phyloP scores from a whole-genome alignment of 2,113 vertebrate species.

The Aptenodytes forsteri region DNA sequence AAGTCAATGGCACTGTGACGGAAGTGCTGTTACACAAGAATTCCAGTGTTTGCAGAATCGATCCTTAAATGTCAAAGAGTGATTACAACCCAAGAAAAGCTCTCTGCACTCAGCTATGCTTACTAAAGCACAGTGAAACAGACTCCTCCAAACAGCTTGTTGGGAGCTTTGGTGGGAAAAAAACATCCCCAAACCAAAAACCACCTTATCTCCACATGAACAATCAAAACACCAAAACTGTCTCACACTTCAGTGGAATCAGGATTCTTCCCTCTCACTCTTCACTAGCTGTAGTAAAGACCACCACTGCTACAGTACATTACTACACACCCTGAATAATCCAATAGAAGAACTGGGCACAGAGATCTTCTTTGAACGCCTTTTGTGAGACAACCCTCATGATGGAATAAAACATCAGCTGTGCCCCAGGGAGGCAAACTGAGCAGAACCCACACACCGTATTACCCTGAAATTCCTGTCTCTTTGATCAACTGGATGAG shows the following conservation, averaged over 20 bases:
- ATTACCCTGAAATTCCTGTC: background rate
- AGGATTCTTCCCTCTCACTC: background rate
- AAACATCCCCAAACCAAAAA: background rate
- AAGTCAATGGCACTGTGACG: background rate
- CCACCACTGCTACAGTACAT: background rate
- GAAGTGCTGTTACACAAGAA: background rate
- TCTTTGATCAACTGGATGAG: background rate
- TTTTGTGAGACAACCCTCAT: background rate
- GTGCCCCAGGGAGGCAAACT: background rate
- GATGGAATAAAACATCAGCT: background rate
- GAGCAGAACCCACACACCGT: accelerated
- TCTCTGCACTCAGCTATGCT: background rate
- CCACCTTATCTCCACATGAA: background rate
- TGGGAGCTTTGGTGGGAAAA: background rate
- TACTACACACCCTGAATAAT: background rate
- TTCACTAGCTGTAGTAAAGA: background rate
- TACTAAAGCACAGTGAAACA: background rate
- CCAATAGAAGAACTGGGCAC: background rate
- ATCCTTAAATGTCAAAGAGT: background rate
- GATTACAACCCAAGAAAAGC: background rate
- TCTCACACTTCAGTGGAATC: background rate
- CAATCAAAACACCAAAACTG: background rate
- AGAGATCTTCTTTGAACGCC: background rate
- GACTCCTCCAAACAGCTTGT: background rate
- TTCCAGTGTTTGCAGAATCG: background rate